Evolutionary conservation across 2,888 invertebrate species (phyloP).

Genomic region (Dioctria linearis): DNA sequence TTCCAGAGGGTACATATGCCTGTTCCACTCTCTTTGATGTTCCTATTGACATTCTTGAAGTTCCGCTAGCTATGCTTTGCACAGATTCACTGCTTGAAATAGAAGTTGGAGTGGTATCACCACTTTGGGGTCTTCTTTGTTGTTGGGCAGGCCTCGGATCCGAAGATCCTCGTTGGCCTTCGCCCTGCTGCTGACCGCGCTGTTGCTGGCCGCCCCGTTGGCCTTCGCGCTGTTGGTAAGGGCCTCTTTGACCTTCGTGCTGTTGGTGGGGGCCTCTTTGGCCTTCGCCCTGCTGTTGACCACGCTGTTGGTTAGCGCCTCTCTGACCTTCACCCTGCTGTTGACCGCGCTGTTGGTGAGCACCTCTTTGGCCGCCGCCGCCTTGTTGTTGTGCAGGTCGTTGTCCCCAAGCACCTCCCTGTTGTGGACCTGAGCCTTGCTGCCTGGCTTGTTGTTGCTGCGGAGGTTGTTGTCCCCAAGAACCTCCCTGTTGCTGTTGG

Average conservation of each 20-base stretch:
- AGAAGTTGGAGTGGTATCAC: not conserved
- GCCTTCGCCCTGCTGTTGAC: slow-evolving; percentile 23
- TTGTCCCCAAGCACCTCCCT: too few relatives aligned
- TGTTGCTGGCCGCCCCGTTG: not conserved
- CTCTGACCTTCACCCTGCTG: slow-evolving; percentile 38
- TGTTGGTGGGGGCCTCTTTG: not conserved
- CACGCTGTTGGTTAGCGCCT: slow-evolving; percentile 14
- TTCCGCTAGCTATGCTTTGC: slow-evolving; percentile 7
- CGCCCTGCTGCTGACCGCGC: slow-evolving; percentile 30
- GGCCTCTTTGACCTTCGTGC: not conserved
- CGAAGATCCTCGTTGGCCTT: not conserved
- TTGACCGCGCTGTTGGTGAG: slow-evolving; percentile 14
- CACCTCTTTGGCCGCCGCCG: not conserved
- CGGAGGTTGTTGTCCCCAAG: not conserved
- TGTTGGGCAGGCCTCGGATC: not conserved
- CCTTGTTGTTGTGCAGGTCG: too few relatives aligned
- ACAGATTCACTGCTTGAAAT: not conserved
- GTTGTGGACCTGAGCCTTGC: too few relatives aligned
- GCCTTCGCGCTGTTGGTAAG: not conserved
- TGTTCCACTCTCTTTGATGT: slow-evolving; percentile 23
- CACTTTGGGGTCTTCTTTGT: not conserved
- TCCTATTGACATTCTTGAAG: not conserved
- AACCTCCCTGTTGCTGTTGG: slow-evolving; percentile 42
- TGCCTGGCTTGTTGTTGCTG: too few relatives aligned
- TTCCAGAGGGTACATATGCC: slow-evolving; percentile 9